Evolutionary conservation across 2,113 vertebrate genomes (phyloP).

Genomic region (Lophotis ruficrista): DNA sequence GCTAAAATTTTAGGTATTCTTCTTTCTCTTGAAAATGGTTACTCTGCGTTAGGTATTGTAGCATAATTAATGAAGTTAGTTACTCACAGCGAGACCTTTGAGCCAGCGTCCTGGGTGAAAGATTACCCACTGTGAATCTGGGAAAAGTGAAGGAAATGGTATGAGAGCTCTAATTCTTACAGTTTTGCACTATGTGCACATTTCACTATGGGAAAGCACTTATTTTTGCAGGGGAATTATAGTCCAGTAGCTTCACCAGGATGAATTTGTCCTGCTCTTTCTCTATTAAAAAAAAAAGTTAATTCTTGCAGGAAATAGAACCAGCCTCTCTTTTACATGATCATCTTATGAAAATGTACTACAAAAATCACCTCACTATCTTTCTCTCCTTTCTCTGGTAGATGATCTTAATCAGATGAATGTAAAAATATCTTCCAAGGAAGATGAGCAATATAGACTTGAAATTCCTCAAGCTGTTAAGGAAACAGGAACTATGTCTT

Average conservation of each 20-base stretch:
- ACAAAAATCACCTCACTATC: not conserved
- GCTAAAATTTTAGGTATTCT: not conserved
- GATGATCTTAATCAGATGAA: not conserved
- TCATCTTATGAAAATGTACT: not conserved
- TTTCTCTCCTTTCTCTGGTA: not conserved
- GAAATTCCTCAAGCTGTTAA: not conserved
- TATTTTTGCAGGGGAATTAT: not conserved
- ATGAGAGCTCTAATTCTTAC: not conserved
- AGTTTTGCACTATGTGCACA: not conserved
- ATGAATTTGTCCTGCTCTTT: not conserved
- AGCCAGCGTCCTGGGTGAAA: not conserved
- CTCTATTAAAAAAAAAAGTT: not conserved
- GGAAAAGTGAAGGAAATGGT: not conserved
- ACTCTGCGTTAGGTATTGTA: rapidly evolving
- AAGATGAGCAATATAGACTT: not conserved
- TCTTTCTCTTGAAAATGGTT: not conserved
- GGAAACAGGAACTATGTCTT: not conserved
- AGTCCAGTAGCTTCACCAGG: not conserved
- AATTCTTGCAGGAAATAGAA: not conserved
- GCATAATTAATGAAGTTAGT: not conserved
- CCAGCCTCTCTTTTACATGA: not conserved
- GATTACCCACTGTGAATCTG: not conserved
- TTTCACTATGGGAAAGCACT: not conserved
- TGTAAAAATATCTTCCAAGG: not conserved
- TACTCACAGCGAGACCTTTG: not conserved